Evolutionary conservation across 2,113 vertebrate species (phyloP).

Genomic region (Chaenogobius annularis): DNA sequence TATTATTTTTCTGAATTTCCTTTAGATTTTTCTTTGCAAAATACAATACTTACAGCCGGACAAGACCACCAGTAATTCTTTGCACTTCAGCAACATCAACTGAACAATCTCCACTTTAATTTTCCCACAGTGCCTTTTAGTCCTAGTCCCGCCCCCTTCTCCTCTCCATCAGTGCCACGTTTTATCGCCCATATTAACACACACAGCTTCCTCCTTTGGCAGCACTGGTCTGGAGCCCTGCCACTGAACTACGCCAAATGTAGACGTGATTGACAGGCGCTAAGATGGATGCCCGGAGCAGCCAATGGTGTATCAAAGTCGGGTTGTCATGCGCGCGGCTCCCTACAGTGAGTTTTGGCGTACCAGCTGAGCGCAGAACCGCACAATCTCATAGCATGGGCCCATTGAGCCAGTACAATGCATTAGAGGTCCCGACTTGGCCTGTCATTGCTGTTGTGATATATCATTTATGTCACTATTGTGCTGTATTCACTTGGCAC

Average conservation of each 20-base stretch:
- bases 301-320: conserved; percentile 57
- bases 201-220: conserved; percentile 76
- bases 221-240: conserved; percentile 56
- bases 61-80: conserved; percentile 57
- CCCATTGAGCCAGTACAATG: conserved; percentile 65
- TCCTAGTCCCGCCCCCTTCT: conserved; percentile 34
- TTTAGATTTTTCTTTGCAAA: background rate
- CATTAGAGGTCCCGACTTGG: conserved; percentile 56
- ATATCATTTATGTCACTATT: conserved; percentile 74
- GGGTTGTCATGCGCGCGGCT: conserved; percentile 48
- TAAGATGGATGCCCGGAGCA: conserved; percentile 52
- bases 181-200: conserved; percentile 68
- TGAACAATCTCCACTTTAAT: conserved; percentile 40
- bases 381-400: conserved; percentile 48
- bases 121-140: conserved; percentile 65
- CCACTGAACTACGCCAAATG: conserved; percentile 62
- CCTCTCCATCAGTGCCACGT: conserved; percentile 50
- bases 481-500: conserved; percentile 56
- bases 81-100: conserved; percentile 44
- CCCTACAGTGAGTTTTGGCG: conserved; percentile 39
- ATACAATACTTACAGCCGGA: background rate
- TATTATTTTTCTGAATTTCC: background rate
- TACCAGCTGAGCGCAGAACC: conserved; percentile 47
- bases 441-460: conserved; percentile 71
- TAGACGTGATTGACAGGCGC: conserved; percentile 71